Conservation (phyloP, 1,140 invertebrate genomes). For the Agrypnia vestita region DNA sequence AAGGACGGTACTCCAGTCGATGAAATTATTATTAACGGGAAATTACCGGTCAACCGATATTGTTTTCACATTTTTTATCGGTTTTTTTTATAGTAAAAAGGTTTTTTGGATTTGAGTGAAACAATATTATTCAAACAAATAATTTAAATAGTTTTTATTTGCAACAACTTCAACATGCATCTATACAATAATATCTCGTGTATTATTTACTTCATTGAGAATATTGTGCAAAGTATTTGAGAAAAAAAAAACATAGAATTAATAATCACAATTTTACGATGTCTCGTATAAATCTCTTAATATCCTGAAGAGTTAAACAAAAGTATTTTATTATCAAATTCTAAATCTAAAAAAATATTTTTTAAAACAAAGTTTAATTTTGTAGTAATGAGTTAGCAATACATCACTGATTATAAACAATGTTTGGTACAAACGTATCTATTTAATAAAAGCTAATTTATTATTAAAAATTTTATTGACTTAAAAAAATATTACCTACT, state of each 20-base stretch:
- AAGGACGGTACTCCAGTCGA: too few relatives aligned
- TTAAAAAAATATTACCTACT: too few relatives aligned
- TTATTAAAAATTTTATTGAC: too few relatives aligned
- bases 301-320: neutral
- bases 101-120: neutral
- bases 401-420: too few relatives aligned
- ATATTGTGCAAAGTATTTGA: too few relatives aligned
- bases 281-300: neutral
- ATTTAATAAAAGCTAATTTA: too few relatives aligned
- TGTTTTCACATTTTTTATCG: neutral
- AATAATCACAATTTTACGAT: slow-evolving; percentile 13
- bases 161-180: neutral
- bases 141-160: neutral
- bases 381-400: too few relatives aligned
- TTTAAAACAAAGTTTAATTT: too few relatives aligned
- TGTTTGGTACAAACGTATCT: too few relatives aligned
- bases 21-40: too few relatives aligned
- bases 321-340: neutral
- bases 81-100: neutral
- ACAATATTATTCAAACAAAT: slow-evolving; percentile 18
- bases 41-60: too few relatives aligned
- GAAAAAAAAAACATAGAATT: neutral
- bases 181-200: neutral
- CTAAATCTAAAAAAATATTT: neutral
- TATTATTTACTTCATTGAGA: neutral